phyloP scores from a whole-genome alignment of 2,888 invertebrate genomes.

The Dinocampus coccinellae region DNA sequence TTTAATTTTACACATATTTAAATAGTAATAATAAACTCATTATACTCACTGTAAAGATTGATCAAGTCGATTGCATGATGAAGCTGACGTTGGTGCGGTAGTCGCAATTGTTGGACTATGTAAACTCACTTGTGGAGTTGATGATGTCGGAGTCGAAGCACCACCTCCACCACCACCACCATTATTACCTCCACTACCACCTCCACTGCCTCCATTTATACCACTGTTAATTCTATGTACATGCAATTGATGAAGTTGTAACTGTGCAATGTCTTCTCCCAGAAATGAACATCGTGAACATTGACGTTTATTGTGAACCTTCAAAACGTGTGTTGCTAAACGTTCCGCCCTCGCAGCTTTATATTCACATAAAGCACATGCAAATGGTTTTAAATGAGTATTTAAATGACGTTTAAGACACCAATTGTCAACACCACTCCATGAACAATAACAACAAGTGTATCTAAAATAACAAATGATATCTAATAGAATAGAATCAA shows the following conservation, averaged over 20 bases:
- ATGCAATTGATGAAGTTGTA: slow-evolving; percentile 79
- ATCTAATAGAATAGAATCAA: not conserved
- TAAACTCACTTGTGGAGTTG: slow-evolving; percentile 33
- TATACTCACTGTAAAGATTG: slow-evolving; percentile 57
- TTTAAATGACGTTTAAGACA: slow-evolving; percentile 92
- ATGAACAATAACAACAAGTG: slow-evolving; percentile 91
- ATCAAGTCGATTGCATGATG: slow-evolving; percentile 24
- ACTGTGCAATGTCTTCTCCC: slow-evolving; percentile 85
- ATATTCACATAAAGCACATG: slow-evolving; percentile 92
- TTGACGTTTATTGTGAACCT: slow-evolving; percentile 92
- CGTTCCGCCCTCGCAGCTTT: slow-evolving; percentile 93
- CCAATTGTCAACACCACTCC: slow-evolving; percentile 96
- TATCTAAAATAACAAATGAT: slow-evolving; percentile 70
- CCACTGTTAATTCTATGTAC: slow-evolving; percentile 61
- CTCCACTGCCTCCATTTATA: not conserved
- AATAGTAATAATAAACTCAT: too few species aligned
- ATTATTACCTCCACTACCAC: not conserved
- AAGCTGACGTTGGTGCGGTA: slow-evolving; percentile 26
- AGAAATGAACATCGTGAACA: slow-evolving; percentile 91
- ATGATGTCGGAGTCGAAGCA: slow-evolving; percentile 36
- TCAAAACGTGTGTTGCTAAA: slow-evolving; percentile 89
- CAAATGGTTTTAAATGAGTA: slow-evolving; percentile 92
- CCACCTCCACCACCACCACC: slow-evolving; percentile 49
- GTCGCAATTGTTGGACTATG: slow-evolving; percentile 10
- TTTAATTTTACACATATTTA: too few species aligned